These are phyloP conservation scores for Strigamia maritima DNA, from an alignment of 2,888 invertebrate genomes.

Conservation along the genomic window DNA sequence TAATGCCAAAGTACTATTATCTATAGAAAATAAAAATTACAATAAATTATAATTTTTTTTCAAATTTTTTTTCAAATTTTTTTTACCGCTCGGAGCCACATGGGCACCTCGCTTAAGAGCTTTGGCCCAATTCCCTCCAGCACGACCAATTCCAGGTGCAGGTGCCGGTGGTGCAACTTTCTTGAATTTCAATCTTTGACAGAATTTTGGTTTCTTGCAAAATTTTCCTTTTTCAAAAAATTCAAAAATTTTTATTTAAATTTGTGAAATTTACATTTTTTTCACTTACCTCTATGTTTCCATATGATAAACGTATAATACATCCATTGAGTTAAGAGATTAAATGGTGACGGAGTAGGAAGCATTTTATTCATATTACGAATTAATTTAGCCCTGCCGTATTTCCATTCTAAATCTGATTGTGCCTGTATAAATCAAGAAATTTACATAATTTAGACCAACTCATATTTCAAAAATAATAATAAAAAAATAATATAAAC, in stretches of 20 bases:
- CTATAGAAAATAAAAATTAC: neutral
- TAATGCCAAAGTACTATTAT: neutral
- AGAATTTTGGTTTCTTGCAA: neutral
- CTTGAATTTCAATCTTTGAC: neutral
- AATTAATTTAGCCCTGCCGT: conserved; percentile 95
- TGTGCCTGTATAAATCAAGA: conserved; percentile 70
- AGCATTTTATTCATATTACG: conserved; percentile 97
- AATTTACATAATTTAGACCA: neutral
- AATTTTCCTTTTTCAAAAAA: conserved; percentile 6
- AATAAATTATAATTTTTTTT: neutral
- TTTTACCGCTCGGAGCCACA: conserved; percentile 39
- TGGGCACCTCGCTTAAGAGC: conserved; percentile 38
- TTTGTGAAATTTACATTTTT: no score
- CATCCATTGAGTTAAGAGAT: conserved; percentile 91
- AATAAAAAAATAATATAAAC: neutral
- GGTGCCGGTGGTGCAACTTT: neutral
- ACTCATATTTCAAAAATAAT: neutral
- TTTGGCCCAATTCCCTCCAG: conserved; percentile 34
- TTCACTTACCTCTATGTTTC: conserved; percentile 56
- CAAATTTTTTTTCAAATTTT: neutral
- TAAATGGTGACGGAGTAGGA: conserved; percentile 95
- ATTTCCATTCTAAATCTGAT: conserved; percentile 99
- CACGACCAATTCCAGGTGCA: neutral
- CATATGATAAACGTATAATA: conserved; percentile 78
- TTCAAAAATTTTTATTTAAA: neutral